These are phyloP conservation scores for Tauraco erythrolophus DNA, from an alignment of 2,113 vertebrate species.

Conservation along the genomic window DNA sequence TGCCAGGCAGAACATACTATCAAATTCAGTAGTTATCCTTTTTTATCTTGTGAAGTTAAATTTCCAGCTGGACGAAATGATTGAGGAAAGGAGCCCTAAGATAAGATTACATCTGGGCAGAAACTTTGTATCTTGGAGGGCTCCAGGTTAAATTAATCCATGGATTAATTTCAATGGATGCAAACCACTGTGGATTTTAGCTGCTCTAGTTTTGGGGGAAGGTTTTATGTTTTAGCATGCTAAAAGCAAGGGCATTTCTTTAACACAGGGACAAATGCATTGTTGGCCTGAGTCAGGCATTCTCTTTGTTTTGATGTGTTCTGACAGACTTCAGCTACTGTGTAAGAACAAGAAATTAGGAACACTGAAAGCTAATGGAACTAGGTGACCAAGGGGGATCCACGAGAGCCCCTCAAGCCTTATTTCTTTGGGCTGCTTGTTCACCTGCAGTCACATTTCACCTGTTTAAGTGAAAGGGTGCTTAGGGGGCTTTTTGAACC, in stretches of 20 bases:
- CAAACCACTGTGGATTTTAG: background rate
- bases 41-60: background rate
- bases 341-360: constrained; percentile 4
- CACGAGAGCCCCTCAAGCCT: background rate
- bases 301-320: constrained; percentile 15
- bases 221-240: background rate
- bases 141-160: background rate
- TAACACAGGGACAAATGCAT: background rate
- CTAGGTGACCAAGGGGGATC: background rate
- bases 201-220: background rate
- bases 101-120: background rate
- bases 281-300: background rate
- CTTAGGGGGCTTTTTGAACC: background rate
- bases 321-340: background rate
- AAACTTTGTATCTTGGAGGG: background rate
- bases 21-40: background rate
- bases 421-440: background rate
- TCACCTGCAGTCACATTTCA: background rate
- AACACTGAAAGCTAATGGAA: background rate
- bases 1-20: background rate
- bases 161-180: background rate
- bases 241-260: background rate
- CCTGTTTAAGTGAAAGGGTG: background rate
- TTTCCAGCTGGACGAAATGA: background rate
- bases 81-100: background rate